Conservation (phyloP, 2,888 invertebrate species). For the Reticulitermes lucifugus region DNA sequence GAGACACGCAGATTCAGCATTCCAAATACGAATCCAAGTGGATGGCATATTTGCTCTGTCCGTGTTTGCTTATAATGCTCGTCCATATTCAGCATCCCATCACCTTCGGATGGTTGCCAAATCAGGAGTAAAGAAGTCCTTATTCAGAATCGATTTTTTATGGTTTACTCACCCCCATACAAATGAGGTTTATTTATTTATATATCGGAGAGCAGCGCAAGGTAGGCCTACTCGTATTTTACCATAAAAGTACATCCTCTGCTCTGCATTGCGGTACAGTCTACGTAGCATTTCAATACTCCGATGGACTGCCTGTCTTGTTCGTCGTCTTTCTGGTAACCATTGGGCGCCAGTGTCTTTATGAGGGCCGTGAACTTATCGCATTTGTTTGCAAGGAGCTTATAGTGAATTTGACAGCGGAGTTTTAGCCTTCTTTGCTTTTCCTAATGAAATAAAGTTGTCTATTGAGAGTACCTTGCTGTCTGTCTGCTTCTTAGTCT, state of each 20-base stretch:
- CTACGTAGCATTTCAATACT: not conserved
- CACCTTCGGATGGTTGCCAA: constrained; percentile 11
- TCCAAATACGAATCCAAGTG: too few species aligned
- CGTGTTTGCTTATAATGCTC: not conserved
- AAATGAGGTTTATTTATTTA: constrained; percentile 33
- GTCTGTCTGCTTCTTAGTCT: too few species aligned
- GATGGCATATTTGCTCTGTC: too few species aligned
- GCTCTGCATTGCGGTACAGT: not conserved
- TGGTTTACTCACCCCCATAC: constrained; percentile 24
- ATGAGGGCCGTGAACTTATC: not conserved
- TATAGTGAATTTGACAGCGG: too few species aligned
- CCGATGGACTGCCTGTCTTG: not conserved
- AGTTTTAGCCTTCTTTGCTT: too few species aligned
- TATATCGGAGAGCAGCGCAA: constrained; percentile 1
- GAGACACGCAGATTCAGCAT: too few species aligned
- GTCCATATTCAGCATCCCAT: not conserved
- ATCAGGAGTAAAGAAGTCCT: constrained; percentile 23
- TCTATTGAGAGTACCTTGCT: too few species aligned
- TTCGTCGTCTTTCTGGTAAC: not conserved
- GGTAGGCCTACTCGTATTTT: not conserved
- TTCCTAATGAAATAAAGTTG: too few species aligned
- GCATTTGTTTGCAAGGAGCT: too few species aligned
- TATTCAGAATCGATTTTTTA: constrained; percentile 37
- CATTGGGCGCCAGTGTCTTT: not conserved
- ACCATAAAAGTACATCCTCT: constrained; percentile 45